Evolutionary conservation across 2,113 vertebrate genomes (phyloP), one percentile per base, ranked within the genome.

Genomic region (Phalacrocorax aristotelis): DNA sequence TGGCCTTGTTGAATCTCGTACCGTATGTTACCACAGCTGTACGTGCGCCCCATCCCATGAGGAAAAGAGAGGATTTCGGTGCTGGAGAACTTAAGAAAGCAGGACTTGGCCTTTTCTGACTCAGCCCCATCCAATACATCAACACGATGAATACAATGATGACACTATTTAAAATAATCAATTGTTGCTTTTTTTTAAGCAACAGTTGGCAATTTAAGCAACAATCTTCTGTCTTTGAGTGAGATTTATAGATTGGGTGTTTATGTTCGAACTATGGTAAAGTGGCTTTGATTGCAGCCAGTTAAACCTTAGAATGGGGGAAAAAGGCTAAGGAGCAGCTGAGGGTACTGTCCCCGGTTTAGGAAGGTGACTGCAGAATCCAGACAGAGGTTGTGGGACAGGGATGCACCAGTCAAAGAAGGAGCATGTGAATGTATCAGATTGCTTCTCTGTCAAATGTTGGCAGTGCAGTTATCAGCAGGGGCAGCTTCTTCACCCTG

Each of bases 141-240:
- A 3, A 6, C 6, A 16, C 16, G 17, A 14, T n/a, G n/a, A 27
- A 29, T n/a, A 5, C 0, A 15, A 4, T 2, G 5, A 29, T 12
- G 38, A 60, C 34, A 1, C 2, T 16, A 2, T 12, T 44, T 40
- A 32, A 44, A 64, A 58, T 26, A 52, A 57, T 23, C 0, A 1
- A 5, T 34, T 36, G 62, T 49, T 81, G 1, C 11, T 40, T 82
- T 8, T n/a, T 42, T 65, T 71, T 4, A 71, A 36, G 27, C 11
- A 36, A 10, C 16, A 46, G 15, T 15, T 61, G 7, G 32, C 2
- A 34, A 44, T 38, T 46, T 44, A 38, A 54, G 48, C 20, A 19
- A 8, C 15, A 7, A 0, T 7, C 13, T 48, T 22, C 40, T 20
- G 19, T 7, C 29, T 81, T 7, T 16, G 2, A 8, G 26, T 3